A percentile compares a stretch with the other conserved stretches of the same genome.
Conservation (phyloP, 2,888 invertebrate genomes). For the Notodonta ziczac region DNA sequence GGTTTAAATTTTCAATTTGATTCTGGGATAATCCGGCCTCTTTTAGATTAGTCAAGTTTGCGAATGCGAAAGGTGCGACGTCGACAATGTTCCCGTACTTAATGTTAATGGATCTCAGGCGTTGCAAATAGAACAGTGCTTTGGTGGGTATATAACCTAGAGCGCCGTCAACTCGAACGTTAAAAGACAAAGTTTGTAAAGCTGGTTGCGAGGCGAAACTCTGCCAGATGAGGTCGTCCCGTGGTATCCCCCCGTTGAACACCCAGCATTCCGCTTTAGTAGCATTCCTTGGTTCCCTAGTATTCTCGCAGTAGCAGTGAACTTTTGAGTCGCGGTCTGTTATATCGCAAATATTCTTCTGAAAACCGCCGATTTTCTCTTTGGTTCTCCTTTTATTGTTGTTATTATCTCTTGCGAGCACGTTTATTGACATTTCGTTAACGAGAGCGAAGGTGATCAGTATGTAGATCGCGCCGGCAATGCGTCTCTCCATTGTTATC, state of each 20-base stretch:
- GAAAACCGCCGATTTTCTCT: conserved; percentile 77
- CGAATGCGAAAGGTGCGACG: conserved; percentile 89
- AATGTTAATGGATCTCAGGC: conserved; percentile 87
- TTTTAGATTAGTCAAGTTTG: conserved; percentile 88
- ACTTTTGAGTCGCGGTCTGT: conserved; percentile 83
- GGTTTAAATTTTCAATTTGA: conserved; percentile 87
- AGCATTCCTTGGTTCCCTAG: conserved; percentile 82
- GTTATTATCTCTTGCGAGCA: conserved; percentile 75
- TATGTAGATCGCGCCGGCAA: conserved; percentile 72
- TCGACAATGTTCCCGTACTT: conserved; percentile 89
- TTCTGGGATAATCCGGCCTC: conserved; percentile 88
- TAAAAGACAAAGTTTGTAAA: conserved; percentile 88
- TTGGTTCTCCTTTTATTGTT: conserved; percentile 75
- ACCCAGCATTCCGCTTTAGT: conserved; percentile 92
- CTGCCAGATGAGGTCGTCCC: conserved; percentile 90
- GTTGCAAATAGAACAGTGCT: conserved; percentile 87
- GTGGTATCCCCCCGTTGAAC: conserved; percentile 87
- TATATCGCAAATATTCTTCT: conserved; percentile 85
- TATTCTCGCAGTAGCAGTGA: conserved; percentile 88
- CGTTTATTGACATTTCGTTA: conserved; percentile 78
- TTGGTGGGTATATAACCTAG: conserved; percentile 89
- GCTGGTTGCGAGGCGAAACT: conserved; percentile 89
- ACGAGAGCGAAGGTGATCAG: conserved; percentile 74
- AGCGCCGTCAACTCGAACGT: conserved; percentile 88
- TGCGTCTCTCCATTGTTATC: conserved; percentile 74